Base-by-base conservation (phyloP, 2,113 vertebrate genomes). In the Eudorcas thomsonii region DNA sequence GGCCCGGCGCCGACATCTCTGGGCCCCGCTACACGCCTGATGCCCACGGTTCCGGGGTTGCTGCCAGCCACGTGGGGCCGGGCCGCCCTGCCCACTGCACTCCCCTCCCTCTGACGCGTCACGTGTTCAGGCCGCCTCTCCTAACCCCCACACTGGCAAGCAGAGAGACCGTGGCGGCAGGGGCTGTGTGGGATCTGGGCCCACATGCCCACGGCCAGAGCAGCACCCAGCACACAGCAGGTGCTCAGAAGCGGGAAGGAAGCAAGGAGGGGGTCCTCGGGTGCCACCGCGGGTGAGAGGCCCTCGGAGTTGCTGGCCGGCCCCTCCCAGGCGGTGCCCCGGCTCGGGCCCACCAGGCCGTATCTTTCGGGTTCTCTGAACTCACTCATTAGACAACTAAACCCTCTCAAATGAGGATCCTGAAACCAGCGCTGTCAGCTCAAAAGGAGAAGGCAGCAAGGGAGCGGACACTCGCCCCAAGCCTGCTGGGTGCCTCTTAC, bases 381-480 rank as follows among this genome's bases (percentile, higher is more conserved):
- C 26, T 21, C 6, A 60, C 25, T 62, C 71, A 39, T 21, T 0
- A 45, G 39, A 78, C 45, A 36, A 8, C 45, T 3, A 6, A 33
- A 33, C 57, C 1, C 5, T 25, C 2, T 0, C 64, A 77, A n/a
- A 85, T 0, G 13, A 80, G 94, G 55, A 86, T 60, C 89, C 39
- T 2, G n/a, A 88, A 90, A 92, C 36, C 15, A 33, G 62, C 82
- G 2, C 13, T 0, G 1, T 28, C 54, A 80, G 87, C 86, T 30
- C 36, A 11, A 30, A 23, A 16, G 52, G 16, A 74, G 45, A 84
- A 23, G 50, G 60, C n/a, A 0, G 60, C n/a, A 48, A n/a, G 64
- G 30, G 25, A 13, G 6, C 6, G 0, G 45, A 4, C 67, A 0
- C 52, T 1, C 9, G 9, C 14, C 7, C 14, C 0, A 4, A 0